A percentile compares a stretch with the other conserved stretches of the same genome.
phyloP scores from a whole-genome alignment of 2,113 vertebrate genomes.

The Eulacestoma nigropectus region DNA sequence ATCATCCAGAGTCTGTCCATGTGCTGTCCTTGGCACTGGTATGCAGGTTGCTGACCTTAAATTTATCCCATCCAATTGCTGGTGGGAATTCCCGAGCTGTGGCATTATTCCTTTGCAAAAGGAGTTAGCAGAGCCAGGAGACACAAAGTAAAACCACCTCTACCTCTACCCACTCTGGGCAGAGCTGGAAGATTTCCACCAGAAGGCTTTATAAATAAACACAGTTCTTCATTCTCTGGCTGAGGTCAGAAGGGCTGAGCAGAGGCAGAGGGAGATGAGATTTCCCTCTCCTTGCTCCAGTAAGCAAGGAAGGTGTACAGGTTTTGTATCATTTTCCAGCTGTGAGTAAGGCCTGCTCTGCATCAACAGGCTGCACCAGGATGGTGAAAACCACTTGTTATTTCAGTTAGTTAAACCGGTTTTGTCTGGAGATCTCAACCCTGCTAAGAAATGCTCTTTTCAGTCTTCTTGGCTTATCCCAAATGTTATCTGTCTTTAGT shows the following conservation, averaged over 20 bases:
- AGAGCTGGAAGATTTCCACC: background rate
- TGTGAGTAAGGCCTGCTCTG: background rate
- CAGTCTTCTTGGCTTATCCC: background rate
- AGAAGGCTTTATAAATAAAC: background rate
- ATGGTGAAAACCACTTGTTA: background rate
- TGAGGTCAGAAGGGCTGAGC: background rate
- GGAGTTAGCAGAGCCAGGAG: background rate
- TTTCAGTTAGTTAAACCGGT: background rate
- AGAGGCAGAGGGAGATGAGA: background rate
- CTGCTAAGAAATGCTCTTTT: background rate
- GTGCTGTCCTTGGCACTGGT: slow-evolving; percentile 16
- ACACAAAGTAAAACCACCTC: background rate
- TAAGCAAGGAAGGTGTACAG: background rate
- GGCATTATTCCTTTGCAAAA: background rate
- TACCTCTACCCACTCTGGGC: background rate
- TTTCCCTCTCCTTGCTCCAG: background rate
- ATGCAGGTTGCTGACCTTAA: background rate
- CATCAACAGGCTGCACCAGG: background rate
- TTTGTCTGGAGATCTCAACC: background rate
- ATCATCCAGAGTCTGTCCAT: background rate
- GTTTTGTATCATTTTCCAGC: background rate
- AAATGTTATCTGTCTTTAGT: background rate
- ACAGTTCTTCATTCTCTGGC: background rate
- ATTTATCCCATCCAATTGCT: background rate
- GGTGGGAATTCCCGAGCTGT: slow-evolving; percentile 6